phyloP scores from a whole-genome alignment of 2,113 vertebrate genomes.

The Gyps fulvus region DNA sequence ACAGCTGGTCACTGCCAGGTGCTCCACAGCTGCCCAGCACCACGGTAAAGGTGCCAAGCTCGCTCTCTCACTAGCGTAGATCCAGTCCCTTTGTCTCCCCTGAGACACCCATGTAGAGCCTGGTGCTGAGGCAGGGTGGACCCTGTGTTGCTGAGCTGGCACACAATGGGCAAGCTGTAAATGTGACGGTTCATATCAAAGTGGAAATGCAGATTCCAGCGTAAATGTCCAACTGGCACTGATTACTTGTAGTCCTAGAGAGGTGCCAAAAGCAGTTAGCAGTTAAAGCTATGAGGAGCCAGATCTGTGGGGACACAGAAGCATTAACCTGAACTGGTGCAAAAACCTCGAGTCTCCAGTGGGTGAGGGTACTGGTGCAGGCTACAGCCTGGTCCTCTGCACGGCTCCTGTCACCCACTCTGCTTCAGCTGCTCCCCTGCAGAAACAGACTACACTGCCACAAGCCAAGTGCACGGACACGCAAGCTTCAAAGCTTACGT shows the following conservation, averaged over 20 bases:
- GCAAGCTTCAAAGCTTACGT: neutral
- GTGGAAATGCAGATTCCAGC: neutral
- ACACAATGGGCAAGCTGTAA: neutral
- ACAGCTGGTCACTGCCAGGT: no score
- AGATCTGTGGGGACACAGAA: neutral
- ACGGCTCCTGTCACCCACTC: neutral
- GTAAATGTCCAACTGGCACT: neutral
- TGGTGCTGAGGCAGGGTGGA: neutral
- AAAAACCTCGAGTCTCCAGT: neutral
- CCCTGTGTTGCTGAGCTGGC: neutral
- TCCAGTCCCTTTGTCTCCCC: neutral
- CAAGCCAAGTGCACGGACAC: neutral
- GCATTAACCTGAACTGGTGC: neutral
- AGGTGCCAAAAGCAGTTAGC: neutral
- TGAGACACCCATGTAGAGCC: no score
- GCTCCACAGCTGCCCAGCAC: no score
- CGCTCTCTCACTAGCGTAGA: no score
- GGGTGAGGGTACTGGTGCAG: neutral
- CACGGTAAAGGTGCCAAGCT: neutral
- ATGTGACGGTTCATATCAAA: neutral
- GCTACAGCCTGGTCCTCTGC: no score
- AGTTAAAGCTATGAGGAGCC: neutral
- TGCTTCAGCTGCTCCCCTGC: neutral
- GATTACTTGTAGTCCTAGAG: neutral
- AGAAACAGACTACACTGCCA: neutral